phyloP scores from a whole-genome alignment of 2,113 vertebrate species.

The Pseudolaguvia tuberculata region DNA sequence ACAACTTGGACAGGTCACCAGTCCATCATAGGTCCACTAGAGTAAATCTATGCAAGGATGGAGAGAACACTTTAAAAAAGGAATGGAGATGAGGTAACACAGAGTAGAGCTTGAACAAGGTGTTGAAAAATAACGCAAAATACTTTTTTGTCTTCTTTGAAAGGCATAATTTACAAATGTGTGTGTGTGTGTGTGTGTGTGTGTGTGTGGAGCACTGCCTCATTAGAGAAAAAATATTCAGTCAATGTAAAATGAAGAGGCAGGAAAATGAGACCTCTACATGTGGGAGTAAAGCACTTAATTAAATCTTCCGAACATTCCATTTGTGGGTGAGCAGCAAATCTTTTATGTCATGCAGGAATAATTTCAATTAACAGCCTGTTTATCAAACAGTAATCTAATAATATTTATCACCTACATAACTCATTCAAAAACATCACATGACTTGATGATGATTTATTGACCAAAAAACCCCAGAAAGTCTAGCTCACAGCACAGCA shows the following conservation, averaged over 20 bases:
- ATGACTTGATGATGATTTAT: constrained; percentile 16
- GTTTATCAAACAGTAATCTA: background rate
- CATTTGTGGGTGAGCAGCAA: constrained; percentile 23
- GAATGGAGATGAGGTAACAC: background rate
- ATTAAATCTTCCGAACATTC: constrained; percentile 39
- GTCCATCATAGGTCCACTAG: too few relatives aligned
- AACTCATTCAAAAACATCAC: background rate
- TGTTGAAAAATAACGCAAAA: background rate
- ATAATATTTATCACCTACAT: constrained; percentile 5
- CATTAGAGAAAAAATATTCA: constrained; percentile 30
- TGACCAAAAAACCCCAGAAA: too few relatives aligned
- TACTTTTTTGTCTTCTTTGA: background rate
- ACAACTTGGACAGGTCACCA: too few relatives aligned
- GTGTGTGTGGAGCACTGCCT: background rate
- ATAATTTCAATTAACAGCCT: constrained; percentile 24
- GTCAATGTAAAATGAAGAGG: constrained; percentile 17
- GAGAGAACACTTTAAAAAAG: too few relatives aligned
- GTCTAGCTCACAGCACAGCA: constrained; percentile 7
- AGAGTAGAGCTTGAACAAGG: background rate
- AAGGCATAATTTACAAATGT: background rate
- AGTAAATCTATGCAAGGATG: too few relatives aligned
- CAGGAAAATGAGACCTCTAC: constrained; percentile 24
- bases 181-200: constrained; percentile 4
- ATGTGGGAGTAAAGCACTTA: constrained; percentile 33
- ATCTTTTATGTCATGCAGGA: constrained; percentile 25